phyloP scores from a whole-genome alignment of 1,140 invertebrate genomes.

The Drosophila parvula region DNA sequence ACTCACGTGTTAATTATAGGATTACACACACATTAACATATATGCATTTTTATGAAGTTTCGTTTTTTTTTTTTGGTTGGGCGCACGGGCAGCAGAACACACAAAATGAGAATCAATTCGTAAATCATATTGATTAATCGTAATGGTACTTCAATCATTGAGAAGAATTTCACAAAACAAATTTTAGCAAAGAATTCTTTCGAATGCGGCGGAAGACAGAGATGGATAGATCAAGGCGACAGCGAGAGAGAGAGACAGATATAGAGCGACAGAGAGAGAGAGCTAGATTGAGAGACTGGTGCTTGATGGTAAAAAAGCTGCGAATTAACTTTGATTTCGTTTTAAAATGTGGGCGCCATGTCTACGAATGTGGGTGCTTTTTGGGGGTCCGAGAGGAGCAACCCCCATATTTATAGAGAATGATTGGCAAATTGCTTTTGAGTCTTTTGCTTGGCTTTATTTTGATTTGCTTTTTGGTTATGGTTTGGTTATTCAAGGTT shows the following conservation, averaged over 20 bases:
- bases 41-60: conserved; percentile 57
- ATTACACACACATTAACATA: conserved; percentile 53
- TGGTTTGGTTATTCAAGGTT: conserved; percentile 62
- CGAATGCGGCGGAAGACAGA: conserved; percentile 44
- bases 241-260: conserved; percentile 12
- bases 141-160: conserved; percentile 44
- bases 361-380: conserved; percentile 53
- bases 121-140: conserved; percentile 74
- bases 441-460: conserved; percentile 55
- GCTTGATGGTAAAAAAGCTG: conserved; percentile 58
- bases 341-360: conserved; percentile 45
- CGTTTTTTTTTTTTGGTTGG: conserved; percentile 26
- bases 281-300: conserved; percentile 49
- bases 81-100: conserved; percentile 65
- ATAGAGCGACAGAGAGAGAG: conserved; percentile 15
- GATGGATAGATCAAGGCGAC: conserved; percentile 44
- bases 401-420: conserved; percentile 22
- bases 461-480: conserved; percentile 39
- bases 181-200: conserved; percentile 61
- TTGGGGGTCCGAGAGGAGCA: conserved; percentile 11
- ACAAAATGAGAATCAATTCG: conserved; percentile 74
- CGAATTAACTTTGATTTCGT: conserved; percentile 64
- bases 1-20: conserved; percentile 75
- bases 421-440: conserved; percentile 60
- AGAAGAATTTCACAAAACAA: conserved; percentile 55